phyloP scores from a whole-genome alignment of 2,113 vertebrate species.

The Dicerorhinus sumatrensis region DNA sequence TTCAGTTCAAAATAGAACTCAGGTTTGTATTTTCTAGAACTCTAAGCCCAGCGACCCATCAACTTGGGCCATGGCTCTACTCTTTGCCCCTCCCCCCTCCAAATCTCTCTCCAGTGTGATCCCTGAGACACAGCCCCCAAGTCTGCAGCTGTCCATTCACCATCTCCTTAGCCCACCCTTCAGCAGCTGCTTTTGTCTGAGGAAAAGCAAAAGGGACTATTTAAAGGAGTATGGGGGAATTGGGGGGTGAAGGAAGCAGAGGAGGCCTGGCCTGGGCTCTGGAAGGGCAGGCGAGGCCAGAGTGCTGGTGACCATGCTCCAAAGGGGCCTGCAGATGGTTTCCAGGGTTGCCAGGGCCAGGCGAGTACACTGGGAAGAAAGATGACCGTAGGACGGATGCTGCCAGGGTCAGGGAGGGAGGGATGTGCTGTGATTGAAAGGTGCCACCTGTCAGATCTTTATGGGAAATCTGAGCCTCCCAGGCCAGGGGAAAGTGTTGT shows the following conservation, averaged over 20 bases:
- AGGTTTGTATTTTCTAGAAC: not conserved
- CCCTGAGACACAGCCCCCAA: not conserved
- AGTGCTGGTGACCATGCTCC: not conserved
- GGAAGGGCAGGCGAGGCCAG: not conserved
- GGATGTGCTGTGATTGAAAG: slow-evolving; percentile 78
- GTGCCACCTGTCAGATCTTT: slow-evolving; percentile 79
- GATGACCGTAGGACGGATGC: not conserved
- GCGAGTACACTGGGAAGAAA: not conserved
- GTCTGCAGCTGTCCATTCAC: slow-evolving; percentile 1
- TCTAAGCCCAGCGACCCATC: not conserved
- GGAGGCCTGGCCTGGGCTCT: not conserved
- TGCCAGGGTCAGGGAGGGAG: not conserved
- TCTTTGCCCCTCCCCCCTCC: not conserved
- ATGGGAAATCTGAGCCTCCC: slow-evolving; percentile 78
- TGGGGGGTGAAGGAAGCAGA: too few relatives aligned
- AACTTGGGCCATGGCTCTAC: not conserved
- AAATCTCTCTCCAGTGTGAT: not conserved
- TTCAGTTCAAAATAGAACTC: not conserved
- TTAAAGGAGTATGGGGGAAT: not conserved
- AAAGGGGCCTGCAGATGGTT: not conserved
- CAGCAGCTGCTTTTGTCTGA: slow-evolving; percentile 55
- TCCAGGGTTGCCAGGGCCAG: not conserved
- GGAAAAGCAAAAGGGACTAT: not conserved
- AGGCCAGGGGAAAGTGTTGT: slow-evolving; percentile 73
- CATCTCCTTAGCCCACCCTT: not conserved